Base-by-base conservation (phyloP, 2,113 vertebrate genomes). In the Lipotes vexillifer region DNA sequence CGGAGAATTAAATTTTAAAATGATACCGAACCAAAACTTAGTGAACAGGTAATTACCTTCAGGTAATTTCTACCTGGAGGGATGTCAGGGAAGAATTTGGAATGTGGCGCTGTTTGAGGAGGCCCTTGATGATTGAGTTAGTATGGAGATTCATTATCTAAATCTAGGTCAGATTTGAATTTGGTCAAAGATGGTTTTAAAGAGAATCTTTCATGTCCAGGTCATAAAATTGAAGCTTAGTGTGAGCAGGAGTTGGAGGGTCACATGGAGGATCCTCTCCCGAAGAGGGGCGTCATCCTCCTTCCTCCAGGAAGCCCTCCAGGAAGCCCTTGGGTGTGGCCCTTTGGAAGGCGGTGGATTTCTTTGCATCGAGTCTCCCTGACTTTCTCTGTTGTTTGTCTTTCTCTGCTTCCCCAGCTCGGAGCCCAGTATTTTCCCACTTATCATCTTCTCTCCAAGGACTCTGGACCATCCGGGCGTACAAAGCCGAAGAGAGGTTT, bases 401-500 rank as follows among this genome's bases (percentile, higher is more conserved):
- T 91, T 77, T 98, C 96, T 98, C 61, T 95, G 71, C 86, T 86
- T 98, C 98, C n/a, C 8, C 94, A 99, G 99, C 99, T 89, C 99
- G 99, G 96, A 99, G 99, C 98, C 99, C 99, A 0, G 99, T 99
- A 1, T 99, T 99, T 97, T 99, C 99, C 98, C 99, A 99, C 97
- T 98, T 99, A 29, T 99, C 99, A 0, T 99, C 99, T 15, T 99
- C 99, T 65, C 99, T 99, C 61, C 99, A 99, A 98, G 99, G 99
- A 55, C 98, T 99, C 96, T 99, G 99, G 99, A 99, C 99, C 93
- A 99, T 99, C 96, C 99, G 99, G 88, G 99, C 99, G 7, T 99
- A 99, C 96, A 99, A 97, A 98, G 99, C 99, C 18, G 99, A 99
- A 96, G 98, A 99, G 93, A 98, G 98, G 83, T 99, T 99, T 97